phyloP scores from a whole-genome alignment of 2,888 invertebrate species.

The Rhyacophila evoluta region DNA sequence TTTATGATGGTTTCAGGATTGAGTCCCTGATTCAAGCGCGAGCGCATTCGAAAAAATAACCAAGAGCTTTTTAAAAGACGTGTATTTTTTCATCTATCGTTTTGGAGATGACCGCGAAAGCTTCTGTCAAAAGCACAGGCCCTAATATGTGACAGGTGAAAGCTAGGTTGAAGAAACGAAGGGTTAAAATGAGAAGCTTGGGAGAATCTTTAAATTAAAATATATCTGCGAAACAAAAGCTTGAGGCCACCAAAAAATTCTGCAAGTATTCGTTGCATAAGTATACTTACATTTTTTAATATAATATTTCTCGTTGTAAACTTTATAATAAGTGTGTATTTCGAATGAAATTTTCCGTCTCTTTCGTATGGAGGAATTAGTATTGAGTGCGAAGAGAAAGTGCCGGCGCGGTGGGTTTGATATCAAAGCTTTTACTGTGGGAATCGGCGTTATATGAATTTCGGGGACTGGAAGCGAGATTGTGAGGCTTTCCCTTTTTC shows the following conservation, averaged over 20 bases:
- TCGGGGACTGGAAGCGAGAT: constrained; percentile 37
- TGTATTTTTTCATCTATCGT: constrained; percentile 6
- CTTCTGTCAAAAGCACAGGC: constrained; percentile 1
- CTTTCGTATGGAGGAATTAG: background rate
- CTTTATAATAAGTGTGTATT: background rate
- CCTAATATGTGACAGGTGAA: background rate
- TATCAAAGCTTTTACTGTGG: constrained; percentile 32
- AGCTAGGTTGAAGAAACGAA: constrained; percentile 33
- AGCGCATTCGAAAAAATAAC: background rate
- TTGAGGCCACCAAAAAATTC: constrained; percentile 36
- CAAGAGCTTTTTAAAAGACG: background rate
- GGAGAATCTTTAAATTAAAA: constrained; percentile 16
- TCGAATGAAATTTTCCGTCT: constrained; percentile 5
- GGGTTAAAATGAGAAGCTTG: constrained; percentile 43
- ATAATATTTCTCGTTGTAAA: constrained; percentile 27
- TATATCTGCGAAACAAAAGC: constrained; percentile 33
- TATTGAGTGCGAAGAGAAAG: constrained; percentile 27
- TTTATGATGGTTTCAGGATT: constrained; percentile 42
- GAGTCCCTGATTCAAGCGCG: constrained; percentile 26
- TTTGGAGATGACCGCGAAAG: background rate
- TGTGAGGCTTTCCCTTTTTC: constrained; percentile 38
- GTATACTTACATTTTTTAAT: constrained; percentile 47
- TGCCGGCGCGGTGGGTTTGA: constrained; percentile 25
- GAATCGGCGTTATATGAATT: constrained; percentile 40
- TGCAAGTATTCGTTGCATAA: constrained; percentile 33